phyloP scores from a whole-genome alignment of 2,797 vertebrate species.

The Ataeniobius toweri region DNA sequence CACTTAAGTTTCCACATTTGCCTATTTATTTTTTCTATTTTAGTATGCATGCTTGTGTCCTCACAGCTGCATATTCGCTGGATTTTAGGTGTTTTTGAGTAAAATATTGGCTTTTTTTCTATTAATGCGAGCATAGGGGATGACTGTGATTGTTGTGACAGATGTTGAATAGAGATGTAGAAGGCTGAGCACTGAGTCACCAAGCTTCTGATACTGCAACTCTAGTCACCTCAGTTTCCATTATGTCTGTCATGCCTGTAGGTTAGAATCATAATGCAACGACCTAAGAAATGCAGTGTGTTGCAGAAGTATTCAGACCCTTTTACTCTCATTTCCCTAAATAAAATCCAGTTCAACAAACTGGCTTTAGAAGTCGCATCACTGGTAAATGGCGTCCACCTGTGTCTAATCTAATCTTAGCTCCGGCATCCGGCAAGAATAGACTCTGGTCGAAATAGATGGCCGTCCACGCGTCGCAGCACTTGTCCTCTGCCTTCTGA shows the following conservation, averaged over 20 bases:
- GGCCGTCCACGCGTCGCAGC: too few species aligned
- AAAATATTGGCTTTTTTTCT: not conserved
- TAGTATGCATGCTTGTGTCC: conserved; percentile 17
- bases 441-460: too few species aligned
- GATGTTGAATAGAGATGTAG: conserved; percentile 28
- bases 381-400: not conserved
- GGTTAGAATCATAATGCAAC: not conserved
- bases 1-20: conserved; percentile 44
- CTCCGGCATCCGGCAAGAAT: too few species aligned
- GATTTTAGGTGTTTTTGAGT: conserved; percentile 11
- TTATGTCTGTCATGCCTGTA: conserved; percentile 4
- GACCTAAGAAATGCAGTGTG: not conserved
- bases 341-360: not conserved
- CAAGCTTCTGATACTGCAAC: conserved; percentile 26
- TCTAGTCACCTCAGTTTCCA: conserved; percentile 21
- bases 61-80: conserved; percentile 27
- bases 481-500: too few species aligned
- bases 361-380: not conserved
- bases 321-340: not conserved
- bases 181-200: conserved; percentile 29
- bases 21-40: conserved; percentile 12
- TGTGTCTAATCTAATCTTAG: not conserved
- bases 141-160: conserved; percentile 25
- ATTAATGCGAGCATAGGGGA: not conserved
- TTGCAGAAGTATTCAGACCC: not conserved